Base-by-base conservation (phyloP, 2,797 vertebrate species). In the Salmo trutta region DNA sequence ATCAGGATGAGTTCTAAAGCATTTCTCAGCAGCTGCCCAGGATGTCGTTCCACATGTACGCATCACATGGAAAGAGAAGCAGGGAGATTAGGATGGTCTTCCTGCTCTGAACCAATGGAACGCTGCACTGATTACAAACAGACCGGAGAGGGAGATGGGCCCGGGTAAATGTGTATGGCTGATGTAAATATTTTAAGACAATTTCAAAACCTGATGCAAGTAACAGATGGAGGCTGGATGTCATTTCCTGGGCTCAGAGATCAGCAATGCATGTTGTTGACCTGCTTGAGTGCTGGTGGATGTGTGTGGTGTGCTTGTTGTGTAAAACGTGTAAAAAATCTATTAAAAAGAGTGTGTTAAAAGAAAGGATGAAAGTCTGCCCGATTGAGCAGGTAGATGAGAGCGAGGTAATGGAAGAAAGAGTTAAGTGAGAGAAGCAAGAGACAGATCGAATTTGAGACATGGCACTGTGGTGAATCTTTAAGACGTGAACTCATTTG, bases 401-500 rank as follows among this genome's bases (percentile, higher is more conserved):
- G 41, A 65, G 76, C 1, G 36, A 51, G 66, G 10, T 29, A 33
- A 51, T 59, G 19, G 66, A 62, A n/a, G 53, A 47, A 10, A 47
- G 41, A 47, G 41, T 47, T 10, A 47, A 47, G 41, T 47, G 10
- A 47, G 41, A 47, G 10, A 47, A 10, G 8, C 3, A 12, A 47
- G 19, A 62, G 66, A 76, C 36, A 75, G 74, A 47, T 47, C 2
- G 41, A 73, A 82, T 56, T 15, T 29, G 71, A 78, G 73, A 31
- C 67, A 76, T 62, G 62, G 84, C 84, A 85, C 80, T 47, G 41
- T 14, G 64, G 77, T 82, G 83, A 73, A 81, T 64, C 75, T 75
- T 31, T 41, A 69, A 74, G 77, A 47, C 10, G 41, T 47, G 41
- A 47, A 82, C 68, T 81, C 76, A 77, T 76, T 81, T 69, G 69